Evolutionary conservation across 2,888 invertebrate genomes (phyloP), one percentile per base, ranked within the genome.

Genomic region (Apamea anceps): DNA sequence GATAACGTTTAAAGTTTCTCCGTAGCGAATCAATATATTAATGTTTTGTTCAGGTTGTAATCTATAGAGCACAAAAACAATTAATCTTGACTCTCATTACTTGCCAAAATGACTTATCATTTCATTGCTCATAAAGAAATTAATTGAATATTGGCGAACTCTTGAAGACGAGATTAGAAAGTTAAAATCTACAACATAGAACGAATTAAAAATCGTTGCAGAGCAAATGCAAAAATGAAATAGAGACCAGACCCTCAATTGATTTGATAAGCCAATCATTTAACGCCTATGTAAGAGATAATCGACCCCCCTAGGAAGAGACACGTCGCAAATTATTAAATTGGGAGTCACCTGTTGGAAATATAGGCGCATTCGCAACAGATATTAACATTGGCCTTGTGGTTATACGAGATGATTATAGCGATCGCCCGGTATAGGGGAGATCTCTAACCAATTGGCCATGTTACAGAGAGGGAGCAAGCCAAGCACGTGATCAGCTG

Each of bases 151-250:
- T 54, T 70, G n/a, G 72, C 63, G 57, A 71, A 71, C 42, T 66
- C n/a, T 57, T 57, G 13, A 63, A 80, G 32, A 81, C 28, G 72
- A 75, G 77, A 87, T 85, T 88, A 85, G 85, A 87, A 87, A 85
- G 85, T 83, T 75, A 62, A 65, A 72, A 87, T 75, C 79, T 63
- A n/a, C 78, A 73, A 77, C 77, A 72, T 57, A 77, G n/a, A 82
- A 76, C 75, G n/a, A 81, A 87, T 79, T 79, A 4, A 63, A 63
- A 85, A 76, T 65, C 25, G 62, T 76, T 80, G 68, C 80, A 81
- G 75, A 79, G 63, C 68, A 63, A 84, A 87, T 78, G 62, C 51
- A 32, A 79, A 73, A 74, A 83, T 62, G 21, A 73, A 65, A 65
- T 54, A 25, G 37, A 54, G 42, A 82, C 45, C 18, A 54, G 65